A percentile compares a stretch with the other conserved stretches of the same genome.
These are phyloP conservation scores for Xylota segnis DNA, from an alignment of 2,888 invertebrate genomes.

Conservation along the genomic window DNA sequence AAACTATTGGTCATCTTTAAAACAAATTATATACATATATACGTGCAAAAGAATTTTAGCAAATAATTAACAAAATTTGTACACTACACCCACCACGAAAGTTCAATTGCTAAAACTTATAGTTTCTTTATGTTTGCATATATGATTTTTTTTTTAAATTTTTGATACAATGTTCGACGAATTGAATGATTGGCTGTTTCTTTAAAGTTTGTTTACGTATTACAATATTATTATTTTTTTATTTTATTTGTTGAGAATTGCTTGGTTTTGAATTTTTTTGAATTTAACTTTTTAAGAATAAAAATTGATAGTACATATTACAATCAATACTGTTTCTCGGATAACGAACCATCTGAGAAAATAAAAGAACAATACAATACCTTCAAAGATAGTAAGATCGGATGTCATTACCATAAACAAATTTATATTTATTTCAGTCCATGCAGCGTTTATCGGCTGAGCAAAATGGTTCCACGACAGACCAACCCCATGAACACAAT, in stretches of 20 bases:
- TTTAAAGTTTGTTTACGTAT: constrained; percentile 34
- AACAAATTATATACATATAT: background rate
- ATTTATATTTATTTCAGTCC: constrained; percentile 85
- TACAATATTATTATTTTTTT: constrained; percentile 23
- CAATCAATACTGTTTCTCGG: constrained; percentile 2
- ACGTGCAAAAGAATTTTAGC: background rate
- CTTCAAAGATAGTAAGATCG: background rate
- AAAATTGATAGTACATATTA: constrained; percentile 6
- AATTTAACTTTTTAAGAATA: constrained; percentile 19
- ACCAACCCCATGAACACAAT: constrained; percentile 85
- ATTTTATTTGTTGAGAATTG: constrained; percentile 52
- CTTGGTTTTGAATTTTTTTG: constrained; percentile 62
- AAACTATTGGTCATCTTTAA: background rate
- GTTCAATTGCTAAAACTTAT: constrained; percentile 20
- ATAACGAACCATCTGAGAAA: background rate
- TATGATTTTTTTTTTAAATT: constrained; percentile 5
- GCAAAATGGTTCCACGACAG: constrained; percentile 86
- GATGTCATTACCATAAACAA: constrained; percentile 2
- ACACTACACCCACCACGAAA: constrained; percentile 29
- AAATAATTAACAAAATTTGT: background rate
- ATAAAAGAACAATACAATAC: background rate
- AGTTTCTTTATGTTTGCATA: constrained; percentile 19
- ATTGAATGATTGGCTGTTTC: constrained; percentile 72
- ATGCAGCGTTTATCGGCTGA: constrained; percentile 90
- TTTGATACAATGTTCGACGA: constrained; percentile 29